A percentile compares a stretch with the other conserved stretches of the same genome.
phyloP scores from a whole-genome alignment of 2,113 vertebrate species.

The Myxocyprinus asiaticus region DNA sequence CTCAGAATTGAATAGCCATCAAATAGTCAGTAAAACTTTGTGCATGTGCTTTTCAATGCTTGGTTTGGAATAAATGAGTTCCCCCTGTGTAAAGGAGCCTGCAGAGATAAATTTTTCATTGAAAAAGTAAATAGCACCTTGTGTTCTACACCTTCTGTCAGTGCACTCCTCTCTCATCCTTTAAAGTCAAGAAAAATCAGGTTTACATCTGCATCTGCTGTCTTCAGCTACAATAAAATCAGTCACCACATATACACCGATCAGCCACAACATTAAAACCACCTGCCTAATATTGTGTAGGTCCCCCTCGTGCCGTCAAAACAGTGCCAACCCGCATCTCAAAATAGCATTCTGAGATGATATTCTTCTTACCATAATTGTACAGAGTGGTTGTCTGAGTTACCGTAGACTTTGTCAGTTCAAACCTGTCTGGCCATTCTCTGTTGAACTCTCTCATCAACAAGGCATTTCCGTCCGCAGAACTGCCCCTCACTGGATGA shows the following conservation, averaged over 20 bases:
- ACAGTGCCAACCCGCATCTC: no score
- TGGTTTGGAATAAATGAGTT: not conserved
- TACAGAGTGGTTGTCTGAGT: no score
- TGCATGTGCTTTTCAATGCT: not conserved
- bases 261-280: no score
- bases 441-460: no score
- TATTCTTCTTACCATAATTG: no score
- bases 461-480: no score
- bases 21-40: constrained; percentile 8
- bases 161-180: constrained; percentile 13
- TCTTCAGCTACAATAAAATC: not conserved
- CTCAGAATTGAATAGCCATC: not conserved
- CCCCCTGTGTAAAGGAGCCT: constrained; percentile 13
- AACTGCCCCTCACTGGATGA: no score
- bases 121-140: constrained; percentile 6
- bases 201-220: not conserved
- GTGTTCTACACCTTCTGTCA: not conserved
- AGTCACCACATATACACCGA: not conserved
- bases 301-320: no score
- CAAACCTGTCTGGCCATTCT: no score
- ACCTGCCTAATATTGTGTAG: no score
- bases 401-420: no score
- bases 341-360: no score
- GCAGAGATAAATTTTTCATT: constrained; percentile 11
- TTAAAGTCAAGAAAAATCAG: not conserved